Percentiles rank a stretch among this genome's conserved stretches.
These are phyloP conservation scores for Noctilio leporinus DNA, from an alignment of 2,113 vertebrate genomes.

Conservation along the genomic window DNA sequence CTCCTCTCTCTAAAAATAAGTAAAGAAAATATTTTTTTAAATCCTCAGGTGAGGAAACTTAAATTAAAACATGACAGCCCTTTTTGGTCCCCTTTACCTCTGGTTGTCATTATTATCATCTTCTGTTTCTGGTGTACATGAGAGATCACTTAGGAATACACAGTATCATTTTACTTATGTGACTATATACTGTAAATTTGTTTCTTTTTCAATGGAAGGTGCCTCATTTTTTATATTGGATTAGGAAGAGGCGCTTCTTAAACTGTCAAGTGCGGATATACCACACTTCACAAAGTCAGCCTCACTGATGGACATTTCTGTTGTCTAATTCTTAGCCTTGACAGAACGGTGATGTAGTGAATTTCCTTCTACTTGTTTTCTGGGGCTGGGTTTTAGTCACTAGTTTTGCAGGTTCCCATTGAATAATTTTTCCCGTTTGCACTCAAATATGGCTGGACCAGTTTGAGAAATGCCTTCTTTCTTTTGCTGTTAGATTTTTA, in stretches of 20 bases:
- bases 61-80: not conserved
- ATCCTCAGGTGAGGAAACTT: not conserved
- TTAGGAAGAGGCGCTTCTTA: not conserved
- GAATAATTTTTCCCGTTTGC: not conserved
- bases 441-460: fast-evolving
- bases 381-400: not conserved
- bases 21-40: no score
- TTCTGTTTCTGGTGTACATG: not conserved
- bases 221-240: not conserved
- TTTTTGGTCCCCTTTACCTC: not conserved
- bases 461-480: not conserved
- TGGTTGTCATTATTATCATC: not conserved
- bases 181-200: not conserved
- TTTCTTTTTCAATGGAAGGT: not conserved
- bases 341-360: not conserved
- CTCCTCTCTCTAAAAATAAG: no score
- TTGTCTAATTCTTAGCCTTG: not conserved
- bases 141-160: not conserved
- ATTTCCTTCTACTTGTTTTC: not conserved
- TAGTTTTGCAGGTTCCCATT: fast-evolving
- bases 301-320: not conserved
- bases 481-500: not conserved
- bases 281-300: not conserved
- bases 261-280: not conserved
- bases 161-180: not conserved